Evolutionary conservation across 2,888 invertebrate genomes (phyloP), one percentile per base, ranked within the genome.

Genomic region (Clostera curtula): DNA sequence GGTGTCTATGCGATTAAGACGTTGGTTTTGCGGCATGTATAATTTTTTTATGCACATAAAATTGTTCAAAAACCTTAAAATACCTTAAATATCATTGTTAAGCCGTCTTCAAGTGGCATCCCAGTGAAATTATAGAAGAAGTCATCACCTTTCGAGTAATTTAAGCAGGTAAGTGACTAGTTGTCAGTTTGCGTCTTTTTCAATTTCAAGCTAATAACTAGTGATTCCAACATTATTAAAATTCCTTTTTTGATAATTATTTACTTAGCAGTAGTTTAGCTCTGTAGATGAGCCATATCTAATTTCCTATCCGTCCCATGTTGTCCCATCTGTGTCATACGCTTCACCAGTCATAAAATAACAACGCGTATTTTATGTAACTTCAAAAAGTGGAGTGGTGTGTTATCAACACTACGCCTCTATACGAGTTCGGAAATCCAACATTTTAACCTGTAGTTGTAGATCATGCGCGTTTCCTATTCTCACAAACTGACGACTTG

Each of bases 121-220:
- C 63, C 56, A 52, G 77, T 79, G 79, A 75, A 52, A 60, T 61
- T 64, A 54, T 66, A 68, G 68, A 69, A 75, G 69, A 73, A 74
- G 70, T 47, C 63, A 47, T 40, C 39, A 44, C 39, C 46, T 76
- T 75, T 64, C 69, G 58, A 64, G 65, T 71, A 76, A 70, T 74
- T n/a, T 71, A 74, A 70, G 68, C 61, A 75, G 79, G 83, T 82
- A 65, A 80, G 80, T 76, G 67, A 65, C 58, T 66, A 57, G 59
- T 73, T 79, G 83, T 74, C 80, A 76, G 73, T 68, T 69, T 80
- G 76, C 80, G 77, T 79, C 84, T 87, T 76, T 75, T 66, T 55
- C 43, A 56, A 70, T 68, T 73, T 43, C 35, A 40, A 59, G 63
- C 73, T 69, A 72, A 66, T 65, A 65, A 49, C 50, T 56, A 27